Conservation (phyloP, 2,113 vertebrate species). For the Pollachius pollachius region DNA sequence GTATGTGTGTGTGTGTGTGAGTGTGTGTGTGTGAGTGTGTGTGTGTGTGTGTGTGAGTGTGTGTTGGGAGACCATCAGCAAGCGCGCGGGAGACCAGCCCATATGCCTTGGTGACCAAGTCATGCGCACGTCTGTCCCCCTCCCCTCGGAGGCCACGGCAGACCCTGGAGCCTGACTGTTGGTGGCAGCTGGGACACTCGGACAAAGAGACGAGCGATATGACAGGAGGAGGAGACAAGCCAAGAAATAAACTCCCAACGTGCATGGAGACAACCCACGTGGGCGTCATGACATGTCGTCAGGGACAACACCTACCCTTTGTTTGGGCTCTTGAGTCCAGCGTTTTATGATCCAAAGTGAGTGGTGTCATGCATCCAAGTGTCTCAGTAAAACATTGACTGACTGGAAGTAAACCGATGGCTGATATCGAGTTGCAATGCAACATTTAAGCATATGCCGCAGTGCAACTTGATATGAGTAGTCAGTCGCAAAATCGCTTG, state of each 20-base stretch:
- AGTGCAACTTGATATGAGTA: slow-evolving; percentile 53
- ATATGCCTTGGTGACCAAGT: slow-evolving; percentile 51
- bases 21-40: slow-evolving; percentile 15
- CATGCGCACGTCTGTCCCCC: slow-evolving; percentile 31
- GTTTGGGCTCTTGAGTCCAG: neutral
- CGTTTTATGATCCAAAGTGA: neutral
- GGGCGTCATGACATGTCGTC: neutral
- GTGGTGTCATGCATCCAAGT: neutral
- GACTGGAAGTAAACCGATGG: neutral
- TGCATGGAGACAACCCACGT: neutral
- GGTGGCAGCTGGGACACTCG: slow-evolving; percentile 35
- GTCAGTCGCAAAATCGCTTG: slow-evolving; percentile 40
- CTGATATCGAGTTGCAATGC: slow-evolving; percentile 53
- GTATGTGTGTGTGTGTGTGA: slow-evolving; percentile 6
- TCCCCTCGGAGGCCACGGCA: slow-evolving; percentile 22
- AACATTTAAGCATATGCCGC: slow-evolving; percentile 66
- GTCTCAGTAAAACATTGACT: neutral
- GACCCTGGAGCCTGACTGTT: slow-evolving; percentile 17
- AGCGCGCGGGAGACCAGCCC: slow-evolving; percentile 22
- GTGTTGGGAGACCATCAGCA: slow-evolving; percentile 20
- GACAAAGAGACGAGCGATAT: slow-evolving; percentile 34
- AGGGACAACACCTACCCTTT: neutral
- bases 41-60: neutral
- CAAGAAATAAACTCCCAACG: slow-evolving; percentile 10
- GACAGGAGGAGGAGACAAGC: slow-evolving; percentile 12